Base-by-base conservation (phyloP, 2,888 invertebrate genomes). In the Polia nebulosa region DNA sequence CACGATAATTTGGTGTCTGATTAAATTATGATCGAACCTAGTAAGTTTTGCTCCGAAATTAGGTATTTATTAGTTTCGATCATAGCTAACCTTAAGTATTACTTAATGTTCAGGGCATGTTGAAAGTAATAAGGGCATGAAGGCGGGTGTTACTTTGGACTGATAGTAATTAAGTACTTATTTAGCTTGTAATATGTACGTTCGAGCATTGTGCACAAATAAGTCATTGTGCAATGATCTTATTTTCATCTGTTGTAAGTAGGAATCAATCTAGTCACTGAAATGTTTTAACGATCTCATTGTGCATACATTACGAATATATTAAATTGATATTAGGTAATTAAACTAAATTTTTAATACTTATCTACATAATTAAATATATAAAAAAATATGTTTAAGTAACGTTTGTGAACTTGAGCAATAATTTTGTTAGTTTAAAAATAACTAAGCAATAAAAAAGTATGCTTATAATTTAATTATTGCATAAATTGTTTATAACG, bases 261-360 rank as follows among this genome's bases (percentile, higher is more conserved):
- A 79, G 58, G 27, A 80, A 78, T 74, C 49, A 58, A 81, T 82
- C 85, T 86, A 86, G 86, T 86, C 86, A 81, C 49, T 75, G 65
- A 71, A 75, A 72, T 73, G 39, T 76, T 44, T 62, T 69, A 69
- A 68, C 51, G 81, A 84, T 84, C 83, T 84, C 80, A 73, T 62
- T 72, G 44, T 76, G 51, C 51, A 55, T 69, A 67, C 47, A 45
- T 27, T 76, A 65, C 64, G 60, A 72, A 55, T 55, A 32, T 58
- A 53, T 39, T 66, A 29, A 72, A 53, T 29, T 64, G 11, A 64
- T 61, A 53, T 60, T 72, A 51, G 36, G 22, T 36, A 45, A 56
- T 39, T 53, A n/a, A 51, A 34, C 13, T 36, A 44, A 13, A 22
- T 69, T 36, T 67, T 51, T 45, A 53, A 52, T 53, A 52, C 32